These are phyloP conservation scores for Toxotes jaculatrix DNA, from an alignment of 2,113 vertebrate species.

Conservation along the genomic window DNA sequence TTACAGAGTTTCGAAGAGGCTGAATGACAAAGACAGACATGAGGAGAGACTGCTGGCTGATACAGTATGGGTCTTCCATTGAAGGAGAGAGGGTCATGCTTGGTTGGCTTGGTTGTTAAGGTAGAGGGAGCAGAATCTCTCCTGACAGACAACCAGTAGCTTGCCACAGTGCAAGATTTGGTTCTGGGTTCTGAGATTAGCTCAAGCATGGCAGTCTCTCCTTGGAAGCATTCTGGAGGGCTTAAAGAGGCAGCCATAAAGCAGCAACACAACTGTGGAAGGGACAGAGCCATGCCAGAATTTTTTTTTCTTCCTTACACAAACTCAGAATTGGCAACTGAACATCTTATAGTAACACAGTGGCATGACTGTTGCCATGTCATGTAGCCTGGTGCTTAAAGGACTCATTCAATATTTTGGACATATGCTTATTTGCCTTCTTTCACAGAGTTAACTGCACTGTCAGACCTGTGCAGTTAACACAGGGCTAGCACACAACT, in stretches of 20 bases:
- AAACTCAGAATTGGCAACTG: conserved; percentile 13
- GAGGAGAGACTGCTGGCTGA: conserved; percentile 52
- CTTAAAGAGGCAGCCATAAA: conserved; percentile 64
- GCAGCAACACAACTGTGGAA: conserved; percentile 45
- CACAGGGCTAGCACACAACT: neutral
- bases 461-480: neutral
- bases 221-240: conserved; percentile 65
- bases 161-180: conserved; percentile 69
- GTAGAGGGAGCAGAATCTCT: conserved; percentile 71
- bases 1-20: conserved; percentile 57
- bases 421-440: neutral
- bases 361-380: conserved; percentile 16
- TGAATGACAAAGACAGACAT: conserved; percentile 46
- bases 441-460: neutral
- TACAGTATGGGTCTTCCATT: conserved; percentile 38
- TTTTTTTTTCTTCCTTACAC: conserved; percentile 14
- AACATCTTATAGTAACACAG: conserved; percentile 26
- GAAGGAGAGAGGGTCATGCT: conserved; percentile 67
- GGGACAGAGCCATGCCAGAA: conserved; percentile 43
- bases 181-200: conserved; percentile 79
- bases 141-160: conserved; percentile 74
- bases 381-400: neutral
- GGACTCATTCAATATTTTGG: neutral
- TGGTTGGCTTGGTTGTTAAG: conserved; percentile 71
- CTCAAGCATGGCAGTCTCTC: conserved; percentile 75